These are phyloP conservation scores for Zaprionus davidi DNA, from an alignment of 1,140 invertebrate species.

Conservation along the genomic window DNA sequence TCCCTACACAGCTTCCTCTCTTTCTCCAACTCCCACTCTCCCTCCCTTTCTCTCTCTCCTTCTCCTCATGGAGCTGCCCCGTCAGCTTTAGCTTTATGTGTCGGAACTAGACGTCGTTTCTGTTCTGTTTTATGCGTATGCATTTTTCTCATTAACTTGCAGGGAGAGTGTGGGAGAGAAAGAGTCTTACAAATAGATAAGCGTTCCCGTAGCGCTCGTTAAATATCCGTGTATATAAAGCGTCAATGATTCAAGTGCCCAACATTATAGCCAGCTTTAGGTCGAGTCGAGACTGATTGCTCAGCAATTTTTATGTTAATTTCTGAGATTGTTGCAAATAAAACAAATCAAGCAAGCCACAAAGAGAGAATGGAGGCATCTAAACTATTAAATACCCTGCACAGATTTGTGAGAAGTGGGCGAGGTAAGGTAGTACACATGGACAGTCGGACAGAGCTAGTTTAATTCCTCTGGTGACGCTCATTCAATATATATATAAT, in stretches of 20 bases:
- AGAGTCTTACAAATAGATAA: slow-evolving; percentile 57
- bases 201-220: slow-evolving; percentile 52
- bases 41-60: too few species aligned
- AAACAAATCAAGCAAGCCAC: background rate
- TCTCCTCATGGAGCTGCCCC: background rate
- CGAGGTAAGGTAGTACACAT: too few species aligned
- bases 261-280: background rate
- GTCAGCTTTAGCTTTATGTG: slow-evolving; percentile 62
- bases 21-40: background rate
- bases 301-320: slow-evolving; percentile 25
- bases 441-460: too few species aligned
- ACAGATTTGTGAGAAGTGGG: too few species aligned
- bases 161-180: background rate
- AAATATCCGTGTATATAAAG: slow-evolving; percentile 48
- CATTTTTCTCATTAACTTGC: slow-evolving; percentile 77
- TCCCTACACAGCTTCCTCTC: background rate
- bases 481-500: too few species aligned
- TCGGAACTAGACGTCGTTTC: slow-evolving; percentile 71
- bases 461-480: too few species aligned
- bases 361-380: background rate
- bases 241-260: slow-evolving; percentile 42
- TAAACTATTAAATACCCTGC: too few species aligned
- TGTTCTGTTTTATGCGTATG: slow-evolving; percentile 56
- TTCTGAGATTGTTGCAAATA: slow-evolving; percentile 26
- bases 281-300: background rate